Base-by-base conservation (phyloP, 2,888 invertebrate species). In the Periphyllus acericola region DNA sequence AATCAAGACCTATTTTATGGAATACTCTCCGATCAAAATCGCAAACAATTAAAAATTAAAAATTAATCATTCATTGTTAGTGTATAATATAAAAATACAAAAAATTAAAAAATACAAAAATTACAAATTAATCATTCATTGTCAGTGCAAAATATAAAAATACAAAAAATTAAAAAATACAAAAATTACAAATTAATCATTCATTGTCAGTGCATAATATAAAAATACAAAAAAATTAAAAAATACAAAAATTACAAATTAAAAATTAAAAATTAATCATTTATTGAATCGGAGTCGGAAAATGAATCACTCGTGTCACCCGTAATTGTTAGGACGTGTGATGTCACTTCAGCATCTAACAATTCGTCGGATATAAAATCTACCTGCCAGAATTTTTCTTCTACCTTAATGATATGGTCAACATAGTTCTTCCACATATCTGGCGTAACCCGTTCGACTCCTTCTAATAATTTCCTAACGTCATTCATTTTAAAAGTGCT, bases 351-450 rank as follows among this genome's bases (percentile, higher is more conserved):
- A 78, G 78, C 78, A 78, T 78, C 78, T 78, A 78, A 78, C 78
- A 78, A 55, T 78, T 78, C 78, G 55, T 78, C 19, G 52, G 55
- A 78, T 78, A 78, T 78, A 78, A n/a, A 76, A 76, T 52, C 76
- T 76, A 76, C 52, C 52, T 76, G 52, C 76, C 46, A 68, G 25
- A 68, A 68, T 68, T 82, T 82, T 46, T 60, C 55, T 60, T 60
- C 55, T 60, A 60, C 55, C 55, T 60, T 60, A 60, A 32, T 55
- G 52, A 81, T 66, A 52, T 81, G 81, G 32, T 81, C 81, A 32
- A 81, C 81, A 81, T 52, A 81, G n/a, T 81, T 81, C 29, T 60
- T 32, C 81, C 81, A 81, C 32, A 60, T 52, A 29, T 81, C 52
- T n/a, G 81, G 55, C n/a, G n/a, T n/a, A n/a, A n/a, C n/a, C n/a